Conservation (phyloP, 2,888 invertebrate genomes). For the Epinotia demarniana region DNA sequence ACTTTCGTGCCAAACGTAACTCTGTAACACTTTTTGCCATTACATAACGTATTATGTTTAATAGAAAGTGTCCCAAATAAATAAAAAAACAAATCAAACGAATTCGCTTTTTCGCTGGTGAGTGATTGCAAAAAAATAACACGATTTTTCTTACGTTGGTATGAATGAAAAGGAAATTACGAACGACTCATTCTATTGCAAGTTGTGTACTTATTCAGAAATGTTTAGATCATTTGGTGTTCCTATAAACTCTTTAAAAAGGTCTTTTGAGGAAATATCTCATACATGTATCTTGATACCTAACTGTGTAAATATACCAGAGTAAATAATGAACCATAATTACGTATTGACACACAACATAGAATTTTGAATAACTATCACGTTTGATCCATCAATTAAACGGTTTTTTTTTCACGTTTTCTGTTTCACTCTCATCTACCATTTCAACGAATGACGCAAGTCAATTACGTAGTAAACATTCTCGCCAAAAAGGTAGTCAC, state of each 20-base stretch:
- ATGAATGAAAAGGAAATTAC: slow-evolving; percentile 38
- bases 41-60: slow-evolving; percentile 54
- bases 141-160: slow-evolving; percentile 30
- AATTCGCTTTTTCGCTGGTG: slow-evolving; percentile 36
- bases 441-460: slow-evolving; percentile 24
- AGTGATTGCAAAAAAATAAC: slow-evolving; percentile 42
- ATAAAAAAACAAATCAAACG: slow-evolving; percentile 45
- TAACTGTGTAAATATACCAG: no score
- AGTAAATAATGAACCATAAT: neutral
- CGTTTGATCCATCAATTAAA: neutral
- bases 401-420: neutral
- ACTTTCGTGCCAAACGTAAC: slow-evolving; percentile 47
- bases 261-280: no score
- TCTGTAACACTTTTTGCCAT: slow-evolving; percentile 48
- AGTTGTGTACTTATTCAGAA: neutral
- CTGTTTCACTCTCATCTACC: neutral
- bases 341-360: no score
- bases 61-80: slow-evolving; percentile 58
- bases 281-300: no score
- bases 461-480: slow-evolving; percentile 34
- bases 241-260: no score
- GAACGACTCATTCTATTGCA: slow-evolving; percentile 18
- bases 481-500: slow-evolving; percentile 37
- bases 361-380: neutral
- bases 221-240: no score